Evolutionary conservation across 2,888 invertebrate genomes (phyloP), one percentile per base, ranked within the genome.

Genomic region (Amorpha juglandis): DNA sequence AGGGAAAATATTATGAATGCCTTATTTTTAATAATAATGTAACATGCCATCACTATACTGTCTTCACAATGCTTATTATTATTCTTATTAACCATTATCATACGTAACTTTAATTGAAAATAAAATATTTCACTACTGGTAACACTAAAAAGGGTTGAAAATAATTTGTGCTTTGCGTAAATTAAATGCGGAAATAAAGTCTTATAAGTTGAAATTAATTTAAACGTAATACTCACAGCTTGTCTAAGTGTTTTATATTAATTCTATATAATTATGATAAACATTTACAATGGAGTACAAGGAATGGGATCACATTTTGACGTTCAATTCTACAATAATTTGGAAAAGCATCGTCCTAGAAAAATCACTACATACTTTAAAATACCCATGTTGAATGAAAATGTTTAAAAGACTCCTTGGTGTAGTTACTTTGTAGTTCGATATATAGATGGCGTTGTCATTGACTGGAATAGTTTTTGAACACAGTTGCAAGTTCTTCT

Each of bases 11-110:
- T 58, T 58, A 42, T 42, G 58, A 58, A 42, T 58, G 58, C 42
- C 58, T 68, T 72, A 55, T 68, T 68, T 68, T 73, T 67, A 69
- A 73, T 71, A 73, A 75, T 76, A 74, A 72, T 73, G 71, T 65
- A 64, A 69, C 64, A 68, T 69, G 47, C 64, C 62, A 74, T 78
- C 75, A 75, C 77, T 77, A 73, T 12, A 6, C 19, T 58, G 58
- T 58, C 42, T 58, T 21, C 12, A n/a, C n/a, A n/a, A n/a, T n/a
- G n/a, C n/a, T n/a, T n/a, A 38, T 12, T 19, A 42, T 16, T 42
- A 38, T 42, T 11, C 16, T 42, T 19, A 16, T 11, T 19, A 1
- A 19, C 4, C 35, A 9, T 55, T n/a, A n/a, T 38, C n/a, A 35
- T 16, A n/a, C 27, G 27, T 27, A 27, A 27, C 27, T 27, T 27